phyloP scores from a whole-genome alignment of 2,113 vertebrate genomes.

The Peromyscus leucopus region DNA sequence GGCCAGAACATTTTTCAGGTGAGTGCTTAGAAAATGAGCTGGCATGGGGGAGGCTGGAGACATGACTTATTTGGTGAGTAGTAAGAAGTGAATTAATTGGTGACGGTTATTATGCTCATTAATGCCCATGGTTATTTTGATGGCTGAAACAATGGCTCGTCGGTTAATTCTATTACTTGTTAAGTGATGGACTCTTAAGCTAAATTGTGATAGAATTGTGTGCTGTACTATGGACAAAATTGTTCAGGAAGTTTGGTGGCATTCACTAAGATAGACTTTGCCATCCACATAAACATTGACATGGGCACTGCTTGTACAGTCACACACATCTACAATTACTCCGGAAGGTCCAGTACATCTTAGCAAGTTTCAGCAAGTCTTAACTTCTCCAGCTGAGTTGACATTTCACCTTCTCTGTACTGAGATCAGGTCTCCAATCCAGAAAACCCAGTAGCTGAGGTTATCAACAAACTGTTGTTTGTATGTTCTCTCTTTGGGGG shows the following conservation, averaged over 20 bases:
- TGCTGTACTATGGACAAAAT: neutral
- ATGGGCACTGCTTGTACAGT: neutral
- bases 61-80: neutral
- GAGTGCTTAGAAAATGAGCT: neutral
- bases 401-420: neutral
- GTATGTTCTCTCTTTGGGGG: neutral
- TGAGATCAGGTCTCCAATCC: neutral
- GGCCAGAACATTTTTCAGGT: neutral
- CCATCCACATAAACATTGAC: neutral
- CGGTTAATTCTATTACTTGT: neutral
- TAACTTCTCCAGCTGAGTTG: neutral
- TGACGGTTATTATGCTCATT: neutral
- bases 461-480: neutral
- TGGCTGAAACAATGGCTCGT: neutral
- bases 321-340: neutral
- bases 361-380: neutral
- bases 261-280: neutral
- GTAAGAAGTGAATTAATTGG: neutral
- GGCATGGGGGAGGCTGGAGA: neutral
- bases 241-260: neutral
- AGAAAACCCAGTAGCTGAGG: neutral
- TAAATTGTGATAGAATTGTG: neutral
- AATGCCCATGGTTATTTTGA: neutral
- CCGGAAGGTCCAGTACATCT: conserved; percentile 22
- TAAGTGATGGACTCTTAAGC: neutral